These are phyloP conservation scores for Brevimyrus niger DNA, from an alignment of 2,113 vertebrate genomes.

Conservation along the genomic window DNA sequence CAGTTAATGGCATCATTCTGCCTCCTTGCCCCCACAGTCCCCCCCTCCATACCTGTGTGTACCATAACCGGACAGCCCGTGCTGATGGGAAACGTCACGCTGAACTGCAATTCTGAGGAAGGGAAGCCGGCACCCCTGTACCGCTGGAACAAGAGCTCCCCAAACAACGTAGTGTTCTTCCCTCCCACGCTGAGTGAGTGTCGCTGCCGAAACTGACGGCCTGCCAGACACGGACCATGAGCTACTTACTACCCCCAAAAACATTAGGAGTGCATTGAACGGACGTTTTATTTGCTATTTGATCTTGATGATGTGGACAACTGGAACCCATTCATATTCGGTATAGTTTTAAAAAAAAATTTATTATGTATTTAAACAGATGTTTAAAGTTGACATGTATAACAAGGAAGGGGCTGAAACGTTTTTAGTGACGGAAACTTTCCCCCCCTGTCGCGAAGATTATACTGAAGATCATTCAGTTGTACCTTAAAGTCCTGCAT, in stretches of 20 bases:
- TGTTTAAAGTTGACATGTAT: not conserved
- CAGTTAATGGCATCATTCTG: not conserved
- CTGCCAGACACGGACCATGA: not conserved
- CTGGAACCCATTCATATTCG: not conserved
- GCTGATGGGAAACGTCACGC: constrained; percentile 71
- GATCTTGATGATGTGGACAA: not conserved
- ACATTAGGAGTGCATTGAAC: not conserved
- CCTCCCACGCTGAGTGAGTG: constrained; percentile 64
- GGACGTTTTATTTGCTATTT: not conserved
- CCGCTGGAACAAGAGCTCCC: constrained; percentile 66
- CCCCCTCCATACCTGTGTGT: constrained; percentile 70
- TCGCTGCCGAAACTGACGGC: not conserved
- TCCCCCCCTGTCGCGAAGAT: not conserved
- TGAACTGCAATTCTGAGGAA: constrained; percentile 66
- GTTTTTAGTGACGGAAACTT: not conserved
- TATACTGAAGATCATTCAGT: not conserved
- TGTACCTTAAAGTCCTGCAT: not conserved
- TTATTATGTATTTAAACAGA: not conserved
- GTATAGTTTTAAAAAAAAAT: not conserved
- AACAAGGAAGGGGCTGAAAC: not conserved
- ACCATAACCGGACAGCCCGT: constrained; percentile 53
- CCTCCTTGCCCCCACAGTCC: constrained; percentile 57
- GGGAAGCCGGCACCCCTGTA: constrained; percentile 74
- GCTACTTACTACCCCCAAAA: not conserved
- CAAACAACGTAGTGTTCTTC: constrained; percentile 65